Evolutionary conservation across 2,888 invertebrate genomes (phyloP).

Genomic region (Chaetogeoica ovagalla): DNA sequence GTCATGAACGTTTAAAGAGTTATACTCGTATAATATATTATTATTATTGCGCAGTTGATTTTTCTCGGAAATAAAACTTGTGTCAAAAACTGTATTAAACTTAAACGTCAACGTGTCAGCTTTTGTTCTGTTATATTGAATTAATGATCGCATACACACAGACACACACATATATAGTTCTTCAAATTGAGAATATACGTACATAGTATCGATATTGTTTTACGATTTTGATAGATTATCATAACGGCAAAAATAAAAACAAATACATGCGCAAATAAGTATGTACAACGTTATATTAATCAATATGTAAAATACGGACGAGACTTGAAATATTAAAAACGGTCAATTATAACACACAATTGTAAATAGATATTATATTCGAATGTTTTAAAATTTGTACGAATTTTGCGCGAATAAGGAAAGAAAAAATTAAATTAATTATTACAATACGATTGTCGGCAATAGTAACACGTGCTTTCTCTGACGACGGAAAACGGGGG

Average conservation of each 20-base stretch:
- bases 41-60: background rate
- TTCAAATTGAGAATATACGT: background rate
- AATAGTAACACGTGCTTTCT: too few relatives aligned
- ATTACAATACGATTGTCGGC: background rate
- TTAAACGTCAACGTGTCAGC: slow-evolving; percentile 13
- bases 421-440: too few relatives aligned
- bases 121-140: slow-evolving; percentile 23
- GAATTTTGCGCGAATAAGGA: too few relatives aligned
- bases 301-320: too few relatives aligned
- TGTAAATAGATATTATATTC: too few relatives aligned
- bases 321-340: background rate
- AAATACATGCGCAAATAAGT: too few relatives aligned
- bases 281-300: too few relatives aligned
- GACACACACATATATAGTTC: background rate
- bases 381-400: too few relatives aligned
- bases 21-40: too few relatives aligned
- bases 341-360: too few relatives aligned
- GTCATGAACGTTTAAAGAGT: background rate
- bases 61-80: background rate
- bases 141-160: background rate
- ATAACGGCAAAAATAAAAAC: background rate
- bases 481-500: too few relatives aligned
- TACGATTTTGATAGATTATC: slow-evolving; percentile 19
- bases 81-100: background rate
- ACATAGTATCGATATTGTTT: slow-evolving; percentile 4